Evolutionary conservation across 2,113 vertebrate species (phyloP).

Genomic region (Ptilonorhynchus violaceus): DNA sequence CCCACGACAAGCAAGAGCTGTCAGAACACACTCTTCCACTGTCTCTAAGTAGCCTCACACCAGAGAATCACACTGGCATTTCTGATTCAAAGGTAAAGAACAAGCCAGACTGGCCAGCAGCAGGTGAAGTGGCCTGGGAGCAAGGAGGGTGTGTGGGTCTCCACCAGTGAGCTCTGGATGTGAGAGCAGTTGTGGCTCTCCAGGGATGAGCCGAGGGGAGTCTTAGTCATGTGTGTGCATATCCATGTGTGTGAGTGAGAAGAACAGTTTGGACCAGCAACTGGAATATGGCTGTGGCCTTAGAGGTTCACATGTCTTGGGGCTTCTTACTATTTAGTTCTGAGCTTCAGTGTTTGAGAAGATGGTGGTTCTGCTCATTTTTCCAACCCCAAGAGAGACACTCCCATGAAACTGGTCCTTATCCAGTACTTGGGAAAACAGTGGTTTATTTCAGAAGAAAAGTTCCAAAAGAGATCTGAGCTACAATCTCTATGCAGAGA

Average conservation of each 20-base stretch:
- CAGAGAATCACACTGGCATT: neutral
- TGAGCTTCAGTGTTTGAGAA: neutral
- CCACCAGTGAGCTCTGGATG: neutral
- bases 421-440: neutral
- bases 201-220: neutral
- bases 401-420: neutral
- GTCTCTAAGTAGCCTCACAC: neutral
- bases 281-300: neutral
- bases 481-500: neutral
- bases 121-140: neutral
- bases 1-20: neutral
- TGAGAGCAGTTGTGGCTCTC: neutral
- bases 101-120: neutral
- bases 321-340: neutral
- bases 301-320: rapidly evolving
- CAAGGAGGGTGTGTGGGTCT: neutral
- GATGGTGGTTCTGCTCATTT: neutral
- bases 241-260: rapidly evolving
- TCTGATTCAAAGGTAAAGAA: neutral
- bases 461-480: neutral
- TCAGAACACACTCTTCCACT: neutral
- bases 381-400: neutral
- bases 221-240: rapidly evolving
- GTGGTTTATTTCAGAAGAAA: neutral
- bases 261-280: neutral